A percentile compares a stretch with the other conserved stretches of the same genome.
phyloP scores from a whole-genome alignment of 2,888 invertebrate species.

The Leptopilina syphax region DNA sequence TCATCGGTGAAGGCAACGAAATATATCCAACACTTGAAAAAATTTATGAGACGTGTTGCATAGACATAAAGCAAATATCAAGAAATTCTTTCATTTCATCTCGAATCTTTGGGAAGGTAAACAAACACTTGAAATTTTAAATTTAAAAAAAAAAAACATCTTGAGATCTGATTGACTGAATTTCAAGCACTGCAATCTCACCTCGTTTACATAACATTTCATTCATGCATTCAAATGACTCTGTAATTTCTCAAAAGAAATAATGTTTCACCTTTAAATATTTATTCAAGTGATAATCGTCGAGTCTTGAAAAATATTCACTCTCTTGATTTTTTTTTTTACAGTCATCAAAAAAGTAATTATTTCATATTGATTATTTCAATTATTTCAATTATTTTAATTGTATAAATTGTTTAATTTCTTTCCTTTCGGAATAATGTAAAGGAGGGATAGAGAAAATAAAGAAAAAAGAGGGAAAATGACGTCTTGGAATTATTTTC shows the following conservation, averaged over 20 bases:
- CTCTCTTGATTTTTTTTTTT: constrained; percentile 30
- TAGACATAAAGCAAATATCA: constrained; percentile 23
- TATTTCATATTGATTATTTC: no score
- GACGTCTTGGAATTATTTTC: neutral
- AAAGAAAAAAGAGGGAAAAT: neutral
- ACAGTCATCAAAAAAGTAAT: no score
- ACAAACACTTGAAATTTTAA: constrained; percentile 30
- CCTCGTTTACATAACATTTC: constrained; percentile 36
- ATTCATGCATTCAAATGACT: constrained; percentile 32
- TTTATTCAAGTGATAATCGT: constrained; percentile 37
- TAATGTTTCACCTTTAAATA: constrained; percentile 34
- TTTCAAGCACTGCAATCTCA: constrained; percentile 28
- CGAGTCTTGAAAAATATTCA: constrained; percentile 9
- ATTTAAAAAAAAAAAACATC: constrained; percentile 24
- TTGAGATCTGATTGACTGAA: constrained; percentile 26
- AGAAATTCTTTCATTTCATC: constrained; percentile 20
- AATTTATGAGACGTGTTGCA: constrained; percentile 16
- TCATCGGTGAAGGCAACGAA: neutral
- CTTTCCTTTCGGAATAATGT: no score
- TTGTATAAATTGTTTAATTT: no score
- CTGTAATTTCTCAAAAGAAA: constrained; percentile 33
- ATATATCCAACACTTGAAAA: neutral
- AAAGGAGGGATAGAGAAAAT: no score
- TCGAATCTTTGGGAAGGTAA: constrained; percentile 8
- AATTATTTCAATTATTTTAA: no score